phyloP scores from a whole-genome alignment of 2,888 invertebrate genomes.

The Ischnura elegans region DNA sequence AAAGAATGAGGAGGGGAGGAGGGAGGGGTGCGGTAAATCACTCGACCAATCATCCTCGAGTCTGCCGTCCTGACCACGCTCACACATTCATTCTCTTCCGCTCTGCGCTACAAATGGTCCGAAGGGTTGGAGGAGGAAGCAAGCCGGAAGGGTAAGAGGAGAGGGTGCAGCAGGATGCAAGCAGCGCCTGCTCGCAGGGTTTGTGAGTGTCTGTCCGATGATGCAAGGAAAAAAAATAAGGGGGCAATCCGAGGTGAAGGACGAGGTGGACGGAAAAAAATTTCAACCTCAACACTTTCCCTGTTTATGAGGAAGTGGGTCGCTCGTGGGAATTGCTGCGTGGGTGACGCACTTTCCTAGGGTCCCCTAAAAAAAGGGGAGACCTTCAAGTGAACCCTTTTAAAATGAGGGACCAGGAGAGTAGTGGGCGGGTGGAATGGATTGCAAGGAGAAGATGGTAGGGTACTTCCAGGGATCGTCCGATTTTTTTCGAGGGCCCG shows the following conservation, averaged over 20 bases:
- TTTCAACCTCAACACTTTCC: background rate
- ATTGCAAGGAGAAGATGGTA: background rate
- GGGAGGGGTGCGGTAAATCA: no score
- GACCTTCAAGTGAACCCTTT: background rate
- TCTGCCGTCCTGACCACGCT: no score
- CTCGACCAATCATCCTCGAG: no score
- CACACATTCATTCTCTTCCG: background rate
- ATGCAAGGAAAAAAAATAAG: background rate
- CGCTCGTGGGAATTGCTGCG: background rate
- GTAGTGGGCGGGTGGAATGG: background rate
- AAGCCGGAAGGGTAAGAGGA: slow-evolving; percentile 10
- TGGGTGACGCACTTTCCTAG: background rate
- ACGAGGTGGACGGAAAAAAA: background rate
- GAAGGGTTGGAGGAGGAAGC: background rate
- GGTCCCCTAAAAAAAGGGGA: background rate
- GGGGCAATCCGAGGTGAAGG: background rate
- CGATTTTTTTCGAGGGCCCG: no score
- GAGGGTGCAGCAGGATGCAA: background rate
- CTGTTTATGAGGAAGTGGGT: background rate
- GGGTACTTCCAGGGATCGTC: no score
- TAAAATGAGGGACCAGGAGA: background rate
- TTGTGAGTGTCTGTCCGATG: background rate
- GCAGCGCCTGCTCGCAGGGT: no score
- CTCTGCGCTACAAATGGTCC: background rate
- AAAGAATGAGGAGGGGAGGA: no score